A percentile compares a stretch with the other conserved stretches of the same genome.
phyloP scores from a whole-genome alignment of 2,113 vertebrate species.

The Rhipidura dahli region DNA sequence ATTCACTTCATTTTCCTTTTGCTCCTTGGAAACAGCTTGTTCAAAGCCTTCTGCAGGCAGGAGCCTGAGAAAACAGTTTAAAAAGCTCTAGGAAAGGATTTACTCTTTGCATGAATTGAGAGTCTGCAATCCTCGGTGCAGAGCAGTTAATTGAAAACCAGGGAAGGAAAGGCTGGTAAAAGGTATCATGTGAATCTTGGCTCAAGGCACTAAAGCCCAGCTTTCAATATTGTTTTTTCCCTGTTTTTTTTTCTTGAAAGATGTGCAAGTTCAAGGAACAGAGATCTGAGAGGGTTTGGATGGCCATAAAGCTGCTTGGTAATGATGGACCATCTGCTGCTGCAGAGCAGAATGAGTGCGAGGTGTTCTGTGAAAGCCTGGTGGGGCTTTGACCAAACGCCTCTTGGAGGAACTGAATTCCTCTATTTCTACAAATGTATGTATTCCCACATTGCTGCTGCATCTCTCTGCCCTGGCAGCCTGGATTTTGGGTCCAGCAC shows the following conservation, averaged over 20 bases:
- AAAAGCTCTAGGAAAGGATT: conserved; percentile 7
- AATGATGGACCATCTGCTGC: not conserved
- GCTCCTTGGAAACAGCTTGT: not conserved
- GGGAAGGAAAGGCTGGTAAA: not conserved
- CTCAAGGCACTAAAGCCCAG: not conserved
- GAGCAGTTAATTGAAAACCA: not conserved
- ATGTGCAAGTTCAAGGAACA: not conserved
- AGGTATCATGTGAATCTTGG: not conserved
- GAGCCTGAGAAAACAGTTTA: not conserved
- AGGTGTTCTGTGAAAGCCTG: rapidly evolving
- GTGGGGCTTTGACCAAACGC: not conserved
- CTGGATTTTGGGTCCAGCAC: not conserved
- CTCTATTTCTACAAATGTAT: rapidly evolving
- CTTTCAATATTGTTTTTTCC: not conserved
- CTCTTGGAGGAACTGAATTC: not conserved
- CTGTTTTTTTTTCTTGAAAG: not conserved
- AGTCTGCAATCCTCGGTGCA: not conserved
- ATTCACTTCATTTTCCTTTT: not conserved
- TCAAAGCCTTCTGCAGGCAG: not conserved
- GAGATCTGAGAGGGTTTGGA: not conserved
- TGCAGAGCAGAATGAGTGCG: rapidly evolving
- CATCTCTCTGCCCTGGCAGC: not conserved
- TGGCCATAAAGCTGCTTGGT: not conserved
- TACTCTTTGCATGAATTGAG: not conserved
- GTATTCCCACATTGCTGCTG: not conserved